Evolutionary conservation across 2,888 invertebrate genomes (phyloP), one percentile per base, ranked within the genome.

Genomic region (Temnothorax ravouxi): DNA sequence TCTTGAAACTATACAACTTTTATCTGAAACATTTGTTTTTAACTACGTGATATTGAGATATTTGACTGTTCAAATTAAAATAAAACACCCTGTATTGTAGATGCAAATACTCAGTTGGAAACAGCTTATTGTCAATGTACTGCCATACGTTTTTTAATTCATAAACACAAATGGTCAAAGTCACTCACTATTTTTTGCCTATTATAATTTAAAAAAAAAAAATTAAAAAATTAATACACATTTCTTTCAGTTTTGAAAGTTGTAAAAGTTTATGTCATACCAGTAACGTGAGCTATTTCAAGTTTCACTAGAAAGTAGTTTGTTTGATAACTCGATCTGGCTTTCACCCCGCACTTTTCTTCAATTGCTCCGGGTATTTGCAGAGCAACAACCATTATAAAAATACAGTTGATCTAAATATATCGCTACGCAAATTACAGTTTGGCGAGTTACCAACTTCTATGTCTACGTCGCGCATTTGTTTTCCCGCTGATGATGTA

Each of bases 401-500:
- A 79, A 44, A 56, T 79, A 69, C 15, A 21, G 47, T 44, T 34
- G 18, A 4, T 47, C 47, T 38, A 59, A 79, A 72, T 79, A 72
- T 71, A 59, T 47, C 29, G 21, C 44, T 79, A 59, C 61, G 59
- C 3, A 67, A 67, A 77, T 67, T 21, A 29, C 38, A n/a, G 13
- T 59, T 34, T 72, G 79, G 74, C 75, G 13, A 74, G 47, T 21
- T 18, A 61, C 9, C 79, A 79, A 79, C 59, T 47, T 59, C 47
- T 67, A 29, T 13, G 34, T 50, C 44, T 59, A 29, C 15, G 15
- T 34, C 21, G 69, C 9, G 13, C 52, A 54, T 54, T 67, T 69
- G 41, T 77, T 52, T 47, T 38, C 50, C 8, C 76, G 11, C 47
- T 15, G 54, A n/a, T 44, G 54, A 77, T 77, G 77, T 29, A 54